Evolutionary conservation across 30 jellyfish, hydroid and myxozoan genomes (phyloP).

Genomic region (Turritopsis rubra): DNA sequence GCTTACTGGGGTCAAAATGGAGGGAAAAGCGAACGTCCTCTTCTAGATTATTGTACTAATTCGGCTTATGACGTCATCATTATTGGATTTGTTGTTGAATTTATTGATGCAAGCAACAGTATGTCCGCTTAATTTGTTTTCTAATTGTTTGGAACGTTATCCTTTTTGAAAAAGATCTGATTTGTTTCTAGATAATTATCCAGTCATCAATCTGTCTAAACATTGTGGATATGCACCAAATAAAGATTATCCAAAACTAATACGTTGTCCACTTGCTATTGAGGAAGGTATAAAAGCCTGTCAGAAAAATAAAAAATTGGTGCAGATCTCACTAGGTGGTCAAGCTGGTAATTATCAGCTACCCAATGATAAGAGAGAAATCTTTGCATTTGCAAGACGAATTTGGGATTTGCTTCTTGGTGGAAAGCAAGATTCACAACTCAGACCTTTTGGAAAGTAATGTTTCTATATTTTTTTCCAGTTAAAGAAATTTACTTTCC

Average conservation of each 20-base stretch:
- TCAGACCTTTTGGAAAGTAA: slow-evolving; percentile 88
- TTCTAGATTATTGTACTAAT: neutral
- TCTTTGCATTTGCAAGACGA: slow-evolving; percentile 46
- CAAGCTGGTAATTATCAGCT: slow-evolving; percentile 66
- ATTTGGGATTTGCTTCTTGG: slow-evolving; percentile 81
- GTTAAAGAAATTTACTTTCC: too few species aligned
- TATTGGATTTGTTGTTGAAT: neutral
- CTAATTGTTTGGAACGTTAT: neutral
- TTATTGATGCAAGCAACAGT: neutral
- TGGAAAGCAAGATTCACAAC: slow-evolving; percentile 31
- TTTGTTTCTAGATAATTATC: slow-evolving; percentile 57
- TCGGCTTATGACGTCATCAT: slow-evolving; percentile 8
- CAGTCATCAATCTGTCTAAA: slow-evolving; percentile 74
- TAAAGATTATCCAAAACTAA: slow-evolving; percentile 57
- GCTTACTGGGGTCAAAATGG: slow-evolving; percentile 15
- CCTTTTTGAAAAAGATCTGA: neutral
- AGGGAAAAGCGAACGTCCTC: slow-evolving; percentile 3
- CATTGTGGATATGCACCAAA: slow-evolving; percentile 77
- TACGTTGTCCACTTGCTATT: slow-evolving; percentile 47
- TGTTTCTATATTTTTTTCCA: too few species aligned
- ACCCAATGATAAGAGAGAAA: slow-evolving; percentile 48
- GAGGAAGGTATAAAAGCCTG: slow-evolving; percentile 60
- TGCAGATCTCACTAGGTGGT: slow-evolving; percentile 75
- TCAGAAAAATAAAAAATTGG: slow-evolving; percentile 64
- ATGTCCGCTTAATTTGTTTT: neutral